Evolutionary conservation across 2,888 invertebrate genomes (phyloP).

Genomic region (Lissocephala sabroskyi): DNA sequence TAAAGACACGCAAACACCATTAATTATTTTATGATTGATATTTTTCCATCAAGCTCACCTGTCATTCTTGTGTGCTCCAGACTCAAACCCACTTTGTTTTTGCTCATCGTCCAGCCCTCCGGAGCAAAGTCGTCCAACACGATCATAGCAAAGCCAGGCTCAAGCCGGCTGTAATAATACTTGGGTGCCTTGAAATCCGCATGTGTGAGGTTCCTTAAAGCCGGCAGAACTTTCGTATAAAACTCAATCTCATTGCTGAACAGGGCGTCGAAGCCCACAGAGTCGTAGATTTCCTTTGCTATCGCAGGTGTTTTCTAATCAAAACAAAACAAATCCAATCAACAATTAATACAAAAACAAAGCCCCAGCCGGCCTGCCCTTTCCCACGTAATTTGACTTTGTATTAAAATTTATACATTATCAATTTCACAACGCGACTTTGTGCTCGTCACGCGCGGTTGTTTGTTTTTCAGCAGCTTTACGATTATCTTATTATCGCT

Average conservation of each 20-base stretch:
- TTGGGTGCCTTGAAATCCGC: slow-evolving; percentile 46
- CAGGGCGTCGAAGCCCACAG: slow-evolving; percentile 52
- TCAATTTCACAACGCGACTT: too few relatives aligned
- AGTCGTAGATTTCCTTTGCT: slow-evolving; percentile 46
- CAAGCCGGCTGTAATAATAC: slow-evolving; percentile 59
- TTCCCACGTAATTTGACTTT: too few relatives aligned
- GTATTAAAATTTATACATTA: too few relatives aligned
- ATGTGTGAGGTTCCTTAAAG: slow-evolving; percentile 36
- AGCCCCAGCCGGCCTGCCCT: too few relatives aligned
- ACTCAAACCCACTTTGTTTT: slow-evolving; percentile 53
- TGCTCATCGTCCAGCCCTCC: slow-evolving; percentile 59
- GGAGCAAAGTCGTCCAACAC: slow-evolving; percentile 63
- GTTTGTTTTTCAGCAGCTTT: too few relatives aligned
- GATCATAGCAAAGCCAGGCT: slow-evolving; percentile 44
- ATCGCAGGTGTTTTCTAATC: slow-evolving; percentile 65
- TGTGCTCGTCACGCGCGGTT: too few relatives aligned
- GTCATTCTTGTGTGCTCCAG: slow-evolving; percentile 66
- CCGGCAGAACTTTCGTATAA: slow-evolving; percentile 62
- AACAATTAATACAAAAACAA: too few relatives aligned
- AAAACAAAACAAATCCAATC: too few relatives aligned
- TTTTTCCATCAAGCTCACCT: slow-evolving; percentile 36
- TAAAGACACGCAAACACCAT: too few relatives aligned
- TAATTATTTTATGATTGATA: background rate
- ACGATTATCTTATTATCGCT: too few relatives aligned
- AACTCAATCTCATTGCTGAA: slow-evolving; percentile 67